Percentiles rank a stretch among this genome's conserved stretches.
phyloP scores from a whole-genome alignment of 2,888 invertebrate genomes.

The Gonocerus acuteangulatus region DNA sequence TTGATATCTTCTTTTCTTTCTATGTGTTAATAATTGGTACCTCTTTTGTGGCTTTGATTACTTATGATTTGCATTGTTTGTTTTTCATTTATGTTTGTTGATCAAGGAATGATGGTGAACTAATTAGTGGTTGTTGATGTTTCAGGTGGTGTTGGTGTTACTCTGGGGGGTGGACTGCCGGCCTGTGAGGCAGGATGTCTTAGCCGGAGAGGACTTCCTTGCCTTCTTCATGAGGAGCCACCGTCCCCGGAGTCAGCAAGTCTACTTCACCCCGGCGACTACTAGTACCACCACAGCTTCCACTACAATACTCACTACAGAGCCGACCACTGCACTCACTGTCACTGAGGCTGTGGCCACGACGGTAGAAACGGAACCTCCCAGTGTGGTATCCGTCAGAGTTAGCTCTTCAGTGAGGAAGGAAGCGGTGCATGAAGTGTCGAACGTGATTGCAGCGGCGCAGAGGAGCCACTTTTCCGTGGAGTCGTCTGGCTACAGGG shows the following conservation, averaged over 20 bases:
- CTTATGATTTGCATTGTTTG: too few relatives aligned
- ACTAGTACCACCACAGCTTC: conserved; percentile 43
- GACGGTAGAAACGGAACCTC: conserved; percentile 22
- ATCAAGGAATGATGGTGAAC: too few relatives aligned
- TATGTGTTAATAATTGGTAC: too few relatives aligned
- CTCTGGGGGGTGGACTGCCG: conserved; percentile 27
- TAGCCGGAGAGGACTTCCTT: conserved; percentile 47
- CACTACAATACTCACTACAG: conserved; percentile 41
- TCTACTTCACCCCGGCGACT: conserved; percentile 40
- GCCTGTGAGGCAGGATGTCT: conserved; percentile 42
- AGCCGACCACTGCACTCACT: conserved; percentile 41
- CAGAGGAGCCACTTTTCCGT: conserved; percentile 29
- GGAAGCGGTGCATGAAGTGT: conserved; percentile 34
- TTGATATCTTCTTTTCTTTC: too few relatives aligned
- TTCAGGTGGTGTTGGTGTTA: conserved; percentile 29
- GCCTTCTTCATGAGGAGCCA: conserved; percentile 43
- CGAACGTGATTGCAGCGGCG: conserved; percentile 33
- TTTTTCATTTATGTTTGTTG: too few relatives aligned
- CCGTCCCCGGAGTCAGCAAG: conserved; percentile 22
- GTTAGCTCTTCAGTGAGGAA: conserved; percentile 47
- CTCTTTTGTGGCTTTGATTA: too few relatives aligned
- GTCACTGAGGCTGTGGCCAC: conserved; percentile 24
- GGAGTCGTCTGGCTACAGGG: conserved; percentile 31
- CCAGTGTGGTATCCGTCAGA: conserved; percentile 46
- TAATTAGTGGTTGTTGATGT: too few relatives aligned